These are phyloP conservation scores for Channallabes apus DNA, from an alignment of 2,797 vertebrate genomes.

Conservation along the genomic window DNA sequence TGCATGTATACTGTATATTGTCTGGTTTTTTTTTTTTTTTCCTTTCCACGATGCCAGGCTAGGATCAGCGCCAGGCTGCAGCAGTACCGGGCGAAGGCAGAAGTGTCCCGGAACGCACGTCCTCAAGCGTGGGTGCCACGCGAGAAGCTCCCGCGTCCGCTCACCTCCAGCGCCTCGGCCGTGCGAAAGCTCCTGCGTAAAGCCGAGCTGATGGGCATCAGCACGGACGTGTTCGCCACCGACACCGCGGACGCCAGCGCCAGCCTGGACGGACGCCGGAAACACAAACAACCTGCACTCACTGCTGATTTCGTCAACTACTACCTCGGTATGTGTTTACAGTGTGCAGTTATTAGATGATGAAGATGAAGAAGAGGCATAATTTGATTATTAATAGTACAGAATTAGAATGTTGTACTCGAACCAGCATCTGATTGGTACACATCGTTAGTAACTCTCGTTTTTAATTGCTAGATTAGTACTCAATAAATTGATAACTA, in stretches of 20 bases:
- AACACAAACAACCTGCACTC: conserved; percentile 95
- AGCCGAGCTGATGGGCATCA: conserved; percentile 97
- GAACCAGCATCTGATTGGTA: not conserved
- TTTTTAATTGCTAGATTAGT: not conserved
- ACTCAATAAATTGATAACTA: not conserved
- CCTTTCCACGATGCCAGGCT: conserved; percentile 70
- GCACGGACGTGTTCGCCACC: conserved; percentile 96
- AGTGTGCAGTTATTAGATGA: too few species aligned
- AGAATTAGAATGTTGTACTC: not conserved
- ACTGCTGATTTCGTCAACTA: conserved; percentile 98
- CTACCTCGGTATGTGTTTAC: conserved; percentile 85
- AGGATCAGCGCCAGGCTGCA: conserved; percentile 93
- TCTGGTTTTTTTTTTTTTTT: not conserved
- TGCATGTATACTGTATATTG: not conserved
- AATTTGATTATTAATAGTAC: not conserved
- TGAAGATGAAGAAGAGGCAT: not conserved
- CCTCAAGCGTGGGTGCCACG: conserved; percentile 97
- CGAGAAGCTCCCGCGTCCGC: conserved; percentile 92
- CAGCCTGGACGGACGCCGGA: conserved; percentile 92
- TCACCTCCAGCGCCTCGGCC: conserved; percentile 96
- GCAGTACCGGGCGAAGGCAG: conserved; percentile 94
- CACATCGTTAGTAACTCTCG: not conserved
- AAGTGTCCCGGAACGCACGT: conserved; percentile 90
- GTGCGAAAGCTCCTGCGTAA: conserved; percentile 97
- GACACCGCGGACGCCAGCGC: conserved; percentile 94